These are phyloP conservation scores for Hyla sarda DNA, from an alignment of 2,113 vertebrate species.

Conservation along the genomic window DNA sequence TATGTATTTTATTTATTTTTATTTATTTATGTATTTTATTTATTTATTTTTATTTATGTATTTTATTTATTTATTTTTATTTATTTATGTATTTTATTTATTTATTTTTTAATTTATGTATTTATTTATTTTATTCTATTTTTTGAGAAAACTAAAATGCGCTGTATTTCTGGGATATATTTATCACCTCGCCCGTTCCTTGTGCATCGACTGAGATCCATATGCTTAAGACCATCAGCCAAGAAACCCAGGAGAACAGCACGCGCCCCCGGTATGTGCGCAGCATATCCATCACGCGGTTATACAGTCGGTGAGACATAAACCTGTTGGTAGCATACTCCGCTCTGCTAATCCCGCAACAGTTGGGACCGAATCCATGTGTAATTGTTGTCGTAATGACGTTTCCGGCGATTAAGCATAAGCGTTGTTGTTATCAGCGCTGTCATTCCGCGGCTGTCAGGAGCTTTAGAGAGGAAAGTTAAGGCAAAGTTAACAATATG, in stretches of 20 bases:
- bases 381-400: not conserved
- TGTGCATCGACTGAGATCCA: not conserved
- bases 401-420: conserved; percentile 26
- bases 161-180: not conserved
- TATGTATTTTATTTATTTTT: too few relatives aligned
- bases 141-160: not conserved
- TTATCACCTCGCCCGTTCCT: not conserved
- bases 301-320: not conserved
- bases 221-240: not conserved
- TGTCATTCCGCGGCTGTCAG: not conserved
- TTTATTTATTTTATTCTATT: too few relatives aligned
- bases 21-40: too few relatives aligned
- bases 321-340: not conserved
- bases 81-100: too few relatives aligned
- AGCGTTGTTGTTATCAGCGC: not conserved
- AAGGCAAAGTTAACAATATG: not conserved
- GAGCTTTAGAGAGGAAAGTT: not conserved
- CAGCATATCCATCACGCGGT: not conserved
- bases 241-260: not conserved
- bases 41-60: too few relatives aligned
- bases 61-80: too few relatives aligned
- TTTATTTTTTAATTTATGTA: too few relatives aligned
- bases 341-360: not conserved
- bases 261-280: not conserved
- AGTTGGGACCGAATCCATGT: not conserved